These are phyloP conservation scores for Machaerirhynchus nigripectus DNA, from an alignment of 2,113 vertebrate genomes.

Conservation along the genomic window DNA sequence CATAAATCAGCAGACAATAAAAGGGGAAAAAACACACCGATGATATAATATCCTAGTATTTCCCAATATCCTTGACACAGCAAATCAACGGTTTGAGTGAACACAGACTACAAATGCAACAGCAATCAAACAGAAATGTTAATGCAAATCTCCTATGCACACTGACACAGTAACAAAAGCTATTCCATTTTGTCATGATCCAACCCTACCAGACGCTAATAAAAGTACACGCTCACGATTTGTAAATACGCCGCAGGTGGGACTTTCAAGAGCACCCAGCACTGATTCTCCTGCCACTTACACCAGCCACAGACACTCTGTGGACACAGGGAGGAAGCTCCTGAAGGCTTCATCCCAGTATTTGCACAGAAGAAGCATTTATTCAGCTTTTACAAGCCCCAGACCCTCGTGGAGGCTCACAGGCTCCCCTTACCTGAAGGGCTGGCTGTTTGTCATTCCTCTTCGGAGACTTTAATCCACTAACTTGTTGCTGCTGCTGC, in stretches of 20 bases:
- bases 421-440: slow-evolving; percentile 82
- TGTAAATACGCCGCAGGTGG: not conserved
- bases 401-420: accelerated
- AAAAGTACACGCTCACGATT: not conserved
- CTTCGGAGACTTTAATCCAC: slow-evolving; percentile 89
- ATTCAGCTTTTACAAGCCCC: not conserved
- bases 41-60: slow-evolving; percentile 4
- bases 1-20: slow-evolving; percentile 51
- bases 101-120: slow-evolving; percentile 2
- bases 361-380: accelerated
- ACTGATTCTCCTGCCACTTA: not conserved
- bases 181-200: slow-evolving; percentile 21
- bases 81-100: slow-evolving; percentile 46
- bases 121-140: slow-evolving; percentile 41
- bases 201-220: not conserved
- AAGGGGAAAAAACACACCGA: not conserved
- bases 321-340: not conserved
- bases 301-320: not conserved
- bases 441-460: slow-evolving; percentile 89
- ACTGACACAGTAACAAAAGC: slow-evolving; percentile 32
- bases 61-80: slow-evolving; percentile 29
- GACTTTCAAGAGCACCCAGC: not conserved
- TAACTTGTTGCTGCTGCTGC: slow-evolving; percentile 84
- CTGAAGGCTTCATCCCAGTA: not conserved
- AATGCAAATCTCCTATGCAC: slow-evolving; percentile 39